A percentile compares a stretch with the other conserved stretches of the same genome.
phyloP scores from a whole-genome alignment of 1,140 invertebrate genomes.

The Sycobia sp. region DNA sequence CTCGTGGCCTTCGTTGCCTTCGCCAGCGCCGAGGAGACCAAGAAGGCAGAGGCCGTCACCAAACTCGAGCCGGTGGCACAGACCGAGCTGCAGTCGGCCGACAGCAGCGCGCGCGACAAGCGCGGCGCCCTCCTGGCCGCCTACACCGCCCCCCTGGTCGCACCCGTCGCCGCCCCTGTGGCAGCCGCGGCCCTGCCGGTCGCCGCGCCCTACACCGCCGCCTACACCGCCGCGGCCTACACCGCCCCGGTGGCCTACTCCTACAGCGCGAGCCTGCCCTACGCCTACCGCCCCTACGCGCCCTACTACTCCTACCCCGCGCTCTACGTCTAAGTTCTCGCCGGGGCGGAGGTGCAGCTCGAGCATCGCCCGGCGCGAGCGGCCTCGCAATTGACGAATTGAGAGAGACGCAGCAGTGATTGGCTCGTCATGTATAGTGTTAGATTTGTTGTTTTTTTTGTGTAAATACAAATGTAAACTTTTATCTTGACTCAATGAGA shows the following conservation, averaged over 20 bases:
- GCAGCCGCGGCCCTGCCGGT: not conserved
- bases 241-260: slow-evolving; percentile 19
- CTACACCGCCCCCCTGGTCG: not conserved
- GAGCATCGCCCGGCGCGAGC: no score
- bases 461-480: no score
- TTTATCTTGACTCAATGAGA: no score
- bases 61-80: not conserved
- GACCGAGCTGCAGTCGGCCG: not conserved
- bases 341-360: no score
- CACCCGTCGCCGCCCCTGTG: no score
- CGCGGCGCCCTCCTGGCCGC: not conserved
- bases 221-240: not conserved
- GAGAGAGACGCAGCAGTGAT: no score
- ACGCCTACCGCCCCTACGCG: slow-evolving; percentile 20
- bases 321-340: slow-evolving; percentile 17
- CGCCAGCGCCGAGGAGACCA: not conserved
- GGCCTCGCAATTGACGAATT: no score
- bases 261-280: slow-evolving; percentile 16
- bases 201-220: slow-evolving; percentile 14
- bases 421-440: no score
- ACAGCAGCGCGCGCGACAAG: slow-evolving; percentile 5
- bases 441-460: no score
- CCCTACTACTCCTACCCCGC: slow-evolving; percentile 23
- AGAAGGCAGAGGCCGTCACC: no score
- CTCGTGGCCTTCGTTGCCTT: not conserved